These are phyloP conservation scores for Acrocera orbiculus DNA, from an alignment of 2,888 invertebrate species.

Conservation along the genomic window DNA sequence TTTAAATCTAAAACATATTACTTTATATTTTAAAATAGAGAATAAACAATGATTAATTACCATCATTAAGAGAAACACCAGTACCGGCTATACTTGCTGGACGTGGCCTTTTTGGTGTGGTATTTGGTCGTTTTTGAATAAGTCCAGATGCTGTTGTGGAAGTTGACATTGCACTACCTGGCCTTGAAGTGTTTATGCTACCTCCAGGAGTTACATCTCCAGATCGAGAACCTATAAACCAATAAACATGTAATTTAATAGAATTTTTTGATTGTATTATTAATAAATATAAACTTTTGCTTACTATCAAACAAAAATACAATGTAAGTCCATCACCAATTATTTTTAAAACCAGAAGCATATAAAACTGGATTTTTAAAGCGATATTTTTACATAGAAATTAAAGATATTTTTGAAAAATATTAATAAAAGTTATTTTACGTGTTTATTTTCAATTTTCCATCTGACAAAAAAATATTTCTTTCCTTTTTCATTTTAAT, in stretches of 20 bases:
- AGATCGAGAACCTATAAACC: slow-evolving; percentile 43
- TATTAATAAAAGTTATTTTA: too few species aligned
- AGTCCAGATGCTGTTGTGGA: slow-evolving; percentile 44
- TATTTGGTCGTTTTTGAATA: slow-evolving; percentile 41
- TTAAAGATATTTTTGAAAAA: neutral
- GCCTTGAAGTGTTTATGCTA: slow-evolving; percentile 52
- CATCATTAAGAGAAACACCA: slow-evolving; percentile 45
- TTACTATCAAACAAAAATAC: too few species aligned
- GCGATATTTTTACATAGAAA: neutral
- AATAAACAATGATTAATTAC: slow-evolving; percentile 20
- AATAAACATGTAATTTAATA: neutral
- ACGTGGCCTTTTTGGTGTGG: slow-evolving; percentile 50
- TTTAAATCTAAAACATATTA: slow-evolving; percentile 10
- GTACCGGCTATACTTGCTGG: slow-evolving; percentile 73
- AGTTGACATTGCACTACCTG: slow-evolving; percentile 70
- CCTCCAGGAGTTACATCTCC: slow-evolving; percentile 53
- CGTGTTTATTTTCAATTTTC: too few species aligned
- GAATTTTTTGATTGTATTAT: neutral
- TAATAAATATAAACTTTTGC: too few species aligned
- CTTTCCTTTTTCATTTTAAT: too few species aligned
- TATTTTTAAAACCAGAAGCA: too few species aligned
- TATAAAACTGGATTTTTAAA: too few species aligned
- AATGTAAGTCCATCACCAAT: too few species aligned
- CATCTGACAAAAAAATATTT: too few species aligned
- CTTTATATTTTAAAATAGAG: slow-evolving; percentile 13